Evolutionary conservation across 2,797 vertebrate genomes (phyloP).

Genomic region (Poecilia gillii): DNA sequence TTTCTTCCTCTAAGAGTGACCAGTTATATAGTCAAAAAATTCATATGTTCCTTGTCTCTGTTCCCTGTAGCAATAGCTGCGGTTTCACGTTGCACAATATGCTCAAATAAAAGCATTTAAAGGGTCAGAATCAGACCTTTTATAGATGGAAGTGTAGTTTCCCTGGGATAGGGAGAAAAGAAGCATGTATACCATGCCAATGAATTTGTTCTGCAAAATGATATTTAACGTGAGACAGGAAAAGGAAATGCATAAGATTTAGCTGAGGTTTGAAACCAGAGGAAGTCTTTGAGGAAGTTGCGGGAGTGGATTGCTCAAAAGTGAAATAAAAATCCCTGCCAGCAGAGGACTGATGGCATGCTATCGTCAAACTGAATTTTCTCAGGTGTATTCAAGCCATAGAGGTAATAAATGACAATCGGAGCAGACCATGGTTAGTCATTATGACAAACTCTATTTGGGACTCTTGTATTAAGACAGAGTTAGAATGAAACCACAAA

Average conservation of each 20-base stretch:
- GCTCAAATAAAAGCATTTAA: neutral
- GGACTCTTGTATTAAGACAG: neutral
- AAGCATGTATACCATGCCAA: neutral
- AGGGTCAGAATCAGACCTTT: neutral
- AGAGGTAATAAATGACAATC: neutral
- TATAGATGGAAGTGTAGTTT: neutral
- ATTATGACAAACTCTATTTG: neutral
- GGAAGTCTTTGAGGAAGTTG: neutral
- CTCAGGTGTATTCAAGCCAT: neutral
- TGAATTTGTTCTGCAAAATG: neutral
- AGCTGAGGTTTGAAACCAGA: neutral
- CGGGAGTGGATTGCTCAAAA: neutral
- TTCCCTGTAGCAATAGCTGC: neutral
- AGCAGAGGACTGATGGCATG: neutral
- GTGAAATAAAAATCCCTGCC: neutral
- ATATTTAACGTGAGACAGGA: neutral
- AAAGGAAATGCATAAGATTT: neutral
- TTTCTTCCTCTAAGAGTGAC: neutral
- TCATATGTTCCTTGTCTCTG: neutral
- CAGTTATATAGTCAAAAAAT: neutral
- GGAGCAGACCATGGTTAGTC: neutral
- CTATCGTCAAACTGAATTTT: neutral
- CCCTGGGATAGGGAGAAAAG: neutral
- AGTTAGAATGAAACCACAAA: neutral
- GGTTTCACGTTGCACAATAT: neutral